A percentile compares a stretch with the other conserved stretches of the same genome.
Evolutionary conservation across 2,797 vertebrate species (phyloP).

Genomic region (Siniperca obscura): DNA sequence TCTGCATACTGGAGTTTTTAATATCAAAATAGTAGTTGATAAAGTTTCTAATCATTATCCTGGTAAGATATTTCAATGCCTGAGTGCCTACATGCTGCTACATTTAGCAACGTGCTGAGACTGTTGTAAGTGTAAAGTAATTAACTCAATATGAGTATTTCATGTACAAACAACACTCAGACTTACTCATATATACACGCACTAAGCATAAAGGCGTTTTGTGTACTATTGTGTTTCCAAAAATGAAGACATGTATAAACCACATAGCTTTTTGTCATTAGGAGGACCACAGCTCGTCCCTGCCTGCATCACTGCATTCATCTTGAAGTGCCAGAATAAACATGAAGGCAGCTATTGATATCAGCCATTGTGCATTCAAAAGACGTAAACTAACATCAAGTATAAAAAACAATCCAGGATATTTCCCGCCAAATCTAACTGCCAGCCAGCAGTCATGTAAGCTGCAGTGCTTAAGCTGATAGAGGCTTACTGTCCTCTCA

Average conservation of each 20-base stretch:
- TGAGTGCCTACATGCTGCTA: neutral
- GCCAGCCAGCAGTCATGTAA: conserved; percentile 2
- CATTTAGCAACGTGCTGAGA: neutral
- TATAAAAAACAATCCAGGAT: neutral
- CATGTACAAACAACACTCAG: neutral
- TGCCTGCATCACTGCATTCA: neutral
- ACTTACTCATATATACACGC: neutral
- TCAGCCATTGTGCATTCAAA: neutral
- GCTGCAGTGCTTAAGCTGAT: neutral
- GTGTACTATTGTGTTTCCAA: neutral
- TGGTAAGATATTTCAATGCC: neutral
- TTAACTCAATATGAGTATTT: neutral
- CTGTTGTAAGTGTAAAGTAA: neutral
- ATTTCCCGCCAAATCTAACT: neutral
- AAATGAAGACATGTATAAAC: neutral
- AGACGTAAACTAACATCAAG: neutral
- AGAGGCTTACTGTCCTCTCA: neutral
- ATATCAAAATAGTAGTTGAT: neutral
- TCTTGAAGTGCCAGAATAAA: neutral
- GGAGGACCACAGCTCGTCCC: neutral
- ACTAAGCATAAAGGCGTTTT: neutral
- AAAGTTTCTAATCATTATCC: neutral
- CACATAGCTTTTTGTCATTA: neutral
- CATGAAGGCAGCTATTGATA: neutral
- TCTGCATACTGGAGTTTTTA: neutral